Conservation (phyloP, 2,113 vertebrate species). For the Lathamus discolor region DNA sequence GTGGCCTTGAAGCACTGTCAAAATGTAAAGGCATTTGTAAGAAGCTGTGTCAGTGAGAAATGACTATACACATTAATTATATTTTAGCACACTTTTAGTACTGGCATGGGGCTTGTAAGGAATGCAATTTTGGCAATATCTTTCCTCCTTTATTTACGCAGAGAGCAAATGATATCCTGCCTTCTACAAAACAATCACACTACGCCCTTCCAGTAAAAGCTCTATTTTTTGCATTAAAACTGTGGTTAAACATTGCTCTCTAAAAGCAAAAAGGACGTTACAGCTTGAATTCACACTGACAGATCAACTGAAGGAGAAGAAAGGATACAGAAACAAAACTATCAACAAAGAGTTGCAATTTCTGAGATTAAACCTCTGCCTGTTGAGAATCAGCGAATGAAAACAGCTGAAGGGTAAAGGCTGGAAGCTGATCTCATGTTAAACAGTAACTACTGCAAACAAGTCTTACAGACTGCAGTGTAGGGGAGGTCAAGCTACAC, state of each 20-base stretch:
- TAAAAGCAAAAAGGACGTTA: neutral
- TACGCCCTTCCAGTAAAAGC: neutral
- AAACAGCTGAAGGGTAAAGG: neutral
- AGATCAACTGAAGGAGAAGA: fast-evolving
- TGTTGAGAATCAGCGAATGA: neutral
- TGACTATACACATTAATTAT: neutral
- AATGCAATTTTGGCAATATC: neutral
- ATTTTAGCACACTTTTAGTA: neutral
- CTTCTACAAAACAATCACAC: neutral
- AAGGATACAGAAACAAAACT: neutral
- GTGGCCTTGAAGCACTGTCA: neutral
- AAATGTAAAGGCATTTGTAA: neutral
- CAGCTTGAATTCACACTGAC: neutral
- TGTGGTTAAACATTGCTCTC: neutral
- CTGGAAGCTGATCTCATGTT: neutral
- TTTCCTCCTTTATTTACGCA: neutral
- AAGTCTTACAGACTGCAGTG: neutral
- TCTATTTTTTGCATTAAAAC: neutral
- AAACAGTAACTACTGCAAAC: neutral
- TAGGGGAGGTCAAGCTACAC: neutral
- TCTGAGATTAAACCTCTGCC: neutral
- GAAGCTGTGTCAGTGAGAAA: neutral
- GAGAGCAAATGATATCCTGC: neutral
- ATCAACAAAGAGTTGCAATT: neutral
- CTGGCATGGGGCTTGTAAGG: neutral